Percentiles rank a stretch among this genome's conserved stretches.
phyloP scores from a whole-genome alignment of 1,140 invertebrate species.

The Berghia stephanieae region DNA sequence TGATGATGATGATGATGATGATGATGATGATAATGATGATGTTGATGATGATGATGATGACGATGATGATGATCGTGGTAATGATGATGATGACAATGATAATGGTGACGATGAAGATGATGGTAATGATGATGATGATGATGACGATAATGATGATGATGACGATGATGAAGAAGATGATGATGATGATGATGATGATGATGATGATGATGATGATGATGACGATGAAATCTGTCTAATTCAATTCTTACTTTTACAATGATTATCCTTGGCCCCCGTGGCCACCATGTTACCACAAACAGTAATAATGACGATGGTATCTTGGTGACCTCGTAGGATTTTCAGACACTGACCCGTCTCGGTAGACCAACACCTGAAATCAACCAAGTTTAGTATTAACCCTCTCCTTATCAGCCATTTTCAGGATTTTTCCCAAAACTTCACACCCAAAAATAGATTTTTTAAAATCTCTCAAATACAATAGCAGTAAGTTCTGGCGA shows the following conservation, averaged over 20 bases:
- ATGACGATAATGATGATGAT: conserved; percentile 27
- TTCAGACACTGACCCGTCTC: conserved; percentile 63
- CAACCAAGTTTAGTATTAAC: too few relatives aligned
- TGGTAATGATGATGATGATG: too few relatives aligned
- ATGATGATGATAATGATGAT: conserved; percentile 23
- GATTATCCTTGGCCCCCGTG: conserved; percentile 61
- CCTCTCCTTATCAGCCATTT: too few relatives aligned
- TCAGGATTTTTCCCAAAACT: too few relatives aligned
- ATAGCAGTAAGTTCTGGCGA: too few relatives aligned
- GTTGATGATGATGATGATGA: neutral
- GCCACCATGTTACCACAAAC: conserved; percentile 52
- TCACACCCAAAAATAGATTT: too few relatives aligned
- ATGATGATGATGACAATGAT: neutral
- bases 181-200: conserved; percentile 24
- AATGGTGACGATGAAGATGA: neutral
- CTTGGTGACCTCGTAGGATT: conserved; percentile 65
- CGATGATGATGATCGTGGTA: neutral
- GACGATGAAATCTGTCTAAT: neutral
- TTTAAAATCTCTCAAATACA: too few relatives aligned
- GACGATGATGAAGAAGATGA: conserved; percentile 27
- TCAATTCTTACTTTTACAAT: conserved; percentile 62
- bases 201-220: neutral
- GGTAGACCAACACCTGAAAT: conserved; percentile 63
- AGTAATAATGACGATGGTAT: conserved; percentile 57
- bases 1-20: conserved; percentile 28